Evolutionary conservation across 2,797 vertebrate species (phyloP), one percentile per base, ranked within the genome.

Genomic region (Acestrorhynchus altus): DNA sequence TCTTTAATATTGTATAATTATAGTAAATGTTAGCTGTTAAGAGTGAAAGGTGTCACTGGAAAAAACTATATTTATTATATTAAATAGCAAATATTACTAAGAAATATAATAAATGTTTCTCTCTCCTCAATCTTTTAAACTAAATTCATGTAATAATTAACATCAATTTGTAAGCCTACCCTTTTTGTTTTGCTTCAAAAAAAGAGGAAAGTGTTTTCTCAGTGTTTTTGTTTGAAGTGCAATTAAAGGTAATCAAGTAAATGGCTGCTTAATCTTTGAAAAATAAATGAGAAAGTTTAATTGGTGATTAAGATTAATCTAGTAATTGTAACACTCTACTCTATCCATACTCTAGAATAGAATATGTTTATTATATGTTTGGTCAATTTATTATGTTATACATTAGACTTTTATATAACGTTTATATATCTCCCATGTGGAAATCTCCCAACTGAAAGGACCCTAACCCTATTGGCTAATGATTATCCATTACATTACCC

Each of bases 401-500:
- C 8, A 47, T 2, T 4, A 1, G 2, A 47, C 16, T 24, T 28
- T 7, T n/a, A n/a, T n/a, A 7, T 59, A 31, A 59, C 12, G 1
- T 31, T 28, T 28, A 59, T 13, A 61, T 7, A 26, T 47, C 20
- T 40, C 6, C 44, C 12, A n/a, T 47, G 12, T 49, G 9, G 26
- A 39, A n/a, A 31, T 3, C 49, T 22, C 22, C 26, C 31, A 59
- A 15, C 22, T 59, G 47, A 72, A 39, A 31, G 20, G 56, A 20
- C 46, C 54, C 11, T 24, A 44, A 26, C 13, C 49, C 15, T 44
- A n/a, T 20, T 67, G 4, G 18, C 31, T 57, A 79, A 74, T 10
- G 42, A 28, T 67, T 40, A 42, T 61, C 46, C 56, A 47, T 70
- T 39, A 49, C 44, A 40, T 73, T 67, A 9, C 72, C 51, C 24